Conservation (phyloP, 1,140 invertebrate genomes). For the Leptinotarsa lineolata region DNA sequence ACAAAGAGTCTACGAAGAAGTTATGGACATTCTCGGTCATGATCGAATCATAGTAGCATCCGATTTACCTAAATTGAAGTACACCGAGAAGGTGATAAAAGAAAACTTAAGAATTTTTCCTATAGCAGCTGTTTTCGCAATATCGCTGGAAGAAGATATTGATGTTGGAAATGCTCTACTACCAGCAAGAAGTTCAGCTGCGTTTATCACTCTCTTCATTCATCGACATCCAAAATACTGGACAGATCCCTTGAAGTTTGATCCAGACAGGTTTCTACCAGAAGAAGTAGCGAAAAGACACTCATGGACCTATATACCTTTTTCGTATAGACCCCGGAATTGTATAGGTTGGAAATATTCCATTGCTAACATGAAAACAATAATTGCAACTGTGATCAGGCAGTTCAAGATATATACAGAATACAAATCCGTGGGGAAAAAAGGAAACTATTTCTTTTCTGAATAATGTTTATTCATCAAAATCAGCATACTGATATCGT, state of each 20-base stretch:
- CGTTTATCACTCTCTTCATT: slow-evolving; percentile 23
- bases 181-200: slow-evolving; percentile 24
- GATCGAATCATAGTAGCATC: slow-evolving; percentile 52
- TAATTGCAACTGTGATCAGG: not conserved
- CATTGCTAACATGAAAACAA: slow-evolving; percentile 16
- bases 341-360: slow-evolving; percentile 58
- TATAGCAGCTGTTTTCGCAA: slow-evolving; percentile 62
- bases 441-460: too few species aligned
- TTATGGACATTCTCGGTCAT: slow-evolving; percentile 38
- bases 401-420: slow-evolving; percentile 1
- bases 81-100: slow-evolving; percentile 73
- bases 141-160: slow-evolving; percentile 55
- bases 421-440: slow-evolving; percentile 20
- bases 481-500: too few species aligned
- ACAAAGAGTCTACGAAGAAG: slow-evolving; percentile 40
- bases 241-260: slow-evolving; percentile 63
- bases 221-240: slow-evolving; percentile 37
- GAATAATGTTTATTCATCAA: too few species aligned
- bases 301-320: slow-evolving; percentile 64
- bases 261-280: slow-evolving; percentile 68
- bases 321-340: slow-evolving; percentile 66
- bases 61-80: slow-evolving; percentile 67
- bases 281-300: slow-evolving; percentile 58
- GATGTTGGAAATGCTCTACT: slow-evolving; percentile 16
- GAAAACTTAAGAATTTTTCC: slow-evolving; percentile 72